These are phyloP conservation scores for Thelaira solivaga DNA, from an alignment of 2,888 invertebrate species.

Conservation along the genomic window DNA sequence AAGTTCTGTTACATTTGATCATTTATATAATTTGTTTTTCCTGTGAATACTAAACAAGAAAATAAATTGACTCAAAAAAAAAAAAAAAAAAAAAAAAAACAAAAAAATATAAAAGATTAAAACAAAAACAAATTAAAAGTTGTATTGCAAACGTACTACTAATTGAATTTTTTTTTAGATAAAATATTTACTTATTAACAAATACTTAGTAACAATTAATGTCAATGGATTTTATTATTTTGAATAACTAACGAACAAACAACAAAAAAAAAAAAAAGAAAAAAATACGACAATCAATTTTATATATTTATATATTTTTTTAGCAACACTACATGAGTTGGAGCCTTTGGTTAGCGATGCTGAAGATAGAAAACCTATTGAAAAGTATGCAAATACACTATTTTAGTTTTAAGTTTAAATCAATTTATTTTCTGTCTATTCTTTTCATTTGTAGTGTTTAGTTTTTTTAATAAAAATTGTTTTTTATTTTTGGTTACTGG, in stretches of 20 bases:
- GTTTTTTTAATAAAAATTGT: neutral
- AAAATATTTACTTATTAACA: constrained; percentile 49
- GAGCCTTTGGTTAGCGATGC: constrained; percentile 86
- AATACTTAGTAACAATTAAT: constrained; percentile 50
- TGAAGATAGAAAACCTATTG: constrained; percentile 78
- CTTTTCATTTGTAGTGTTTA: constrained; percentile 38
- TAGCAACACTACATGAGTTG: constrained; percentile 80
- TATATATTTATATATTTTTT: constrained; percentile 70
- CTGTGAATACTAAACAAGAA: constrained; percentile 17
- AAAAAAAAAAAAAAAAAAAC: neutral
- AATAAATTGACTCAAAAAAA: neutral
- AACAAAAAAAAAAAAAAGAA: too few relatives aligned
- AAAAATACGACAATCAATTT: constrained; percentile 66
- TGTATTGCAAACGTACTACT: constrained; percentile 58
- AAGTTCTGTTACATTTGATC: constrained; percentile 24
- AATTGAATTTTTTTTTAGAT: constrained; percentile 64
- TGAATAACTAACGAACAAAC: constrained; percentile 21
- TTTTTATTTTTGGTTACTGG: too few relatives aligned
- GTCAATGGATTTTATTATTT: constrained; percentile 51
- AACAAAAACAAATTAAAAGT: constrained; percentile 5
- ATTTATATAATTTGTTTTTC: neutral
- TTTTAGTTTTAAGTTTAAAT: constrained; percentile 44
- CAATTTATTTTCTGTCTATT: neutral
- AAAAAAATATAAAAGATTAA: neutral
- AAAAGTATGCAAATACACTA: constrained; percentile 73